Percentiles rank a stretch among this genome's conserved stretches.
These are phyloP conservation scores for Hemiprocne comata DNA, from an alignment of 2,113 vertebrate genomes.

Conservation along the genomic window DNA sequence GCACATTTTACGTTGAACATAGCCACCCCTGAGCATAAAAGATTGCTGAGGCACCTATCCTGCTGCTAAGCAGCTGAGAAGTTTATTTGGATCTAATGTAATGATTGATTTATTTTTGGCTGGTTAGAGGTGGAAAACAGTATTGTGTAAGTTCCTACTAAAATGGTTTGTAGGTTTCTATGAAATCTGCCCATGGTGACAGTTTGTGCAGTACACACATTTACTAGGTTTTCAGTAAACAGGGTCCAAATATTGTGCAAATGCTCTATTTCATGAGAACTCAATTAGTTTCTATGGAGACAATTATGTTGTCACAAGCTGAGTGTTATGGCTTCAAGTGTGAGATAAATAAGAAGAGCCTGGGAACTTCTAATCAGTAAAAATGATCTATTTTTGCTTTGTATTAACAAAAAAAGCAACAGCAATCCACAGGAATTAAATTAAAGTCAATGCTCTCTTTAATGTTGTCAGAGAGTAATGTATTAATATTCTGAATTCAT, in stretches of 20 bases:
- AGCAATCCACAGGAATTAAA: background rate
- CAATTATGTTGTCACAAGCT: slow-evolving; percentile 49
- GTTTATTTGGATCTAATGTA: background rate
- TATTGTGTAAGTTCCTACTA: background rate
- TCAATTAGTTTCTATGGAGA: slow-evolving; percentile 63
- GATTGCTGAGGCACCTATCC: background rate
- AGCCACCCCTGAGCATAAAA: background rate
- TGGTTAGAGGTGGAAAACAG: background rate
- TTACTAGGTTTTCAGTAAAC: slow-evolving; percentile 60
- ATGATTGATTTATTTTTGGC: background rate
- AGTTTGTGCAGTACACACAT: background rate
- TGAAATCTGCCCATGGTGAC: slow-evolving; percentile 22
- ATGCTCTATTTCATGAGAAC: background rate
- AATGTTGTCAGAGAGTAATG: background rate
- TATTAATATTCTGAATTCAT: slow-evolving; percentile 33
- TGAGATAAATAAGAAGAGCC: slow-evolving; percentile 43
- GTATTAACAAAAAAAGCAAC: slow-evolving; percentile 18
- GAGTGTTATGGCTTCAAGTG: slow-evolving; percentile 40
- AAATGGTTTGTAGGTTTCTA: background rate
- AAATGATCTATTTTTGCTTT: slow-evolving; percentile 39
- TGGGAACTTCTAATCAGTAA: slow-evolving; percentile 42
- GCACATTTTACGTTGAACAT: background rate
- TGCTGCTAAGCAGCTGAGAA: background rate
- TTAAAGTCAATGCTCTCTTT: background rate
- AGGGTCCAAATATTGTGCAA: slow-evolving; percentile 62